Evolutionary conservation across 1,140 invertebrate species (phyloP), one percentile per base, ranked within the genome.

Genomic region (Spodoptera litura): DNA sequence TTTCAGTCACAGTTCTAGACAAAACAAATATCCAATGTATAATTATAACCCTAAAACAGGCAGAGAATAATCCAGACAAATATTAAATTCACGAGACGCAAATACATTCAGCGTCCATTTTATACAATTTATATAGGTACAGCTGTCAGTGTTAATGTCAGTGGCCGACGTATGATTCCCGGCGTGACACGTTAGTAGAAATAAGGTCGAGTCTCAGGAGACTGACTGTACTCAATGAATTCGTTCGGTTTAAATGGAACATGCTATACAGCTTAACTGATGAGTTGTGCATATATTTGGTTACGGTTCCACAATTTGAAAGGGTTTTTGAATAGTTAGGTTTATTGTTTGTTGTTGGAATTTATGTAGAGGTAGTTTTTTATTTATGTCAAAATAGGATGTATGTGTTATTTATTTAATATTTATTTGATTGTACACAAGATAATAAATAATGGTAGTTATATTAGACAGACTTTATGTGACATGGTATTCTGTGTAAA

Each of bases 221-320:
- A 58, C 5, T 4, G 27, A 4, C 31, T 58, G 53, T 61, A 61
- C 56, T 61, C 71, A 61, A 61, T 74, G 71, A 61, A 61, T 59
- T 49, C 71, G 52, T 15, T 56, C 55, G 71, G 55, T 72, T 73
- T 59, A 73, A 59, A 73, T 73, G 38, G 71, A 49, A 74, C 71
- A 58, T 38, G 56, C 13, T 52, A 51, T 51, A 59, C 20, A 11
- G 15, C n/a, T 27, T 58, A 25, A 8, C 56, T 31, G 51, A 53
- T 38, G 55, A 59, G 15, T 51, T 44, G 11, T 58, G 11, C 20
- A 44, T 56, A 35, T 8, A 20, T 58, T 12, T 44, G 10, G n/a
- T 38, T 72, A 56, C 10, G 11, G 38, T 56, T 27, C 38, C 38
- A 44, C 38, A 44, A 31, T 27, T 58, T 2, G 8, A 27, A 44